Percentiles rank a stretch among this genome's conserved stretches.
Evolutionary conservation across 2,113 vertebrate genomes (phyloP).

Genomic region (Prunella fulvescens): DNA sequence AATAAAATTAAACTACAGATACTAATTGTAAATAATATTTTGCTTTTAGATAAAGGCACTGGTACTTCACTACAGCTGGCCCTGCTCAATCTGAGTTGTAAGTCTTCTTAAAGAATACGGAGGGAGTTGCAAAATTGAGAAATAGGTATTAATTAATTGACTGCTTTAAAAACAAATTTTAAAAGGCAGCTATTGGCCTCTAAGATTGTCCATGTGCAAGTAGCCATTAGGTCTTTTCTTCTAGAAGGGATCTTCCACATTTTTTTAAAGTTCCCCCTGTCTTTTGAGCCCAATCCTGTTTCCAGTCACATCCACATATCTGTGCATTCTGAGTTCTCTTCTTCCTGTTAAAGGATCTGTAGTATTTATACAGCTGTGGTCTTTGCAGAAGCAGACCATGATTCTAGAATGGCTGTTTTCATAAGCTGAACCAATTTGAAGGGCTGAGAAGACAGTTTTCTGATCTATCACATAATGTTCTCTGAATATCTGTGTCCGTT

Average conservation of each 20-base stretch:
- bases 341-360: neutral
- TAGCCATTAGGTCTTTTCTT: neutral
- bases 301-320: neutral
- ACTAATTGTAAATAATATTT: constrained; percentile 61
- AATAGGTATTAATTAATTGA: neutral
- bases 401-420: neutral
- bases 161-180: neutral
- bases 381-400: neutral
- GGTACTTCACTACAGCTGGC: constrained; percentile 33
- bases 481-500: neutral
- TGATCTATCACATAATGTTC: neutral
- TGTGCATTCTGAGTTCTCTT: neutral
- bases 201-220: neutral
- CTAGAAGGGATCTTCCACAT: neutral
- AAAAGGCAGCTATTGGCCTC: neutral
- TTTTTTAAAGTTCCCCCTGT: neutral
- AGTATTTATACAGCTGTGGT: neutral
- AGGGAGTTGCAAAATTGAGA: neutral
- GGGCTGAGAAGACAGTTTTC: neutral
- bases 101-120: neutral
- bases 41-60: constrained; percentile 39
- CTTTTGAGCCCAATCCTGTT: neutral
- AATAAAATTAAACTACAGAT: constrained; percentile 85
- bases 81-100: neutral
- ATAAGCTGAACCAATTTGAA: neutral